Evolutionary conservation across 35 echinoderm and acorn worm genomes (phyloP), one percentile per base, ranked within the genome.

Genomic region (Anneissia japonica): DNA sequence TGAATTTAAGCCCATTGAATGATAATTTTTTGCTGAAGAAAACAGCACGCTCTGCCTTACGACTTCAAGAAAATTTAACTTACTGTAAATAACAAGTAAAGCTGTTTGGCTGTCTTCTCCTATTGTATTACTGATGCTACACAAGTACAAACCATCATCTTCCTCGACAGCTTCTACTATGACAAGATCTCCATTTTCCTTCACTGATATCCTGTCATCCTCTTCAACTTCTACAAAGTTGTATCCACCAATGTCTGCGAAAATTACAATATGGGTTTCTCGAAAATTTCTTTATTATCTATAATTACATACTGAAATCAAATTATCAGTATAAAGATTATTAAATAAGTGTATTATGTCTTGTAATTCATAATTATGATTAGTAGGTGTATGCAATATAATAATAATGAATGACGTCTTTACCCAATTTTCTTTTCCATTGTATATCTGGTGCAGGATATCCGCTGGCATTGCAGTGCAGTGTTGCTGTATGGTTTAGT

Each of bases 1-100:
- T n/a, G n/a, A n/a, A n/a, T n/a, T n/a, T n/a, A n/a, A n/a, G n/a
- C n/a, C n/a, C n/a, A n/a, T n/a, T n/a, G n/a, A n/a, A n/a, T n/a
- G n/a, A n/a, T n/a, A n/a, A n/a, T n/a, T n/a, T n/a, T n/a, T n/a
- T n/a, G n/a, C n/a, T n/a, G n/a, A n/a, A n/a, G n/a, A n/a, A n/a
- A n/a, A n/a, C n/a, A n/a, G n/a, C n/a, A n/a, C n/a, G n/a, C n/a
- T n/a, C n/a, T n/a, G n/a, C n/a, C n/a, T n/a, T n/a, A n/a, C n/a
- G n/a, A n/a, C n/a, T n/a, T n/a, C 14, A 43, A 14, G 40, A 43
- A 43, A 43, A 43, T 19, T 4, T 26, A 10, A 93, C 95, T 98
- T 89, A 98, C 95, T 90, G 80, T 89, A 97, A 31, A 99, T 92
- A 28, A 84, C 89, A 6, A 99, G 86, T 34, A 34, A 79, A 11